phyloP scores from a whole-genome alignment of 2,888 invertebrate genomes.

The Eupithecia inturbata region DNA sequence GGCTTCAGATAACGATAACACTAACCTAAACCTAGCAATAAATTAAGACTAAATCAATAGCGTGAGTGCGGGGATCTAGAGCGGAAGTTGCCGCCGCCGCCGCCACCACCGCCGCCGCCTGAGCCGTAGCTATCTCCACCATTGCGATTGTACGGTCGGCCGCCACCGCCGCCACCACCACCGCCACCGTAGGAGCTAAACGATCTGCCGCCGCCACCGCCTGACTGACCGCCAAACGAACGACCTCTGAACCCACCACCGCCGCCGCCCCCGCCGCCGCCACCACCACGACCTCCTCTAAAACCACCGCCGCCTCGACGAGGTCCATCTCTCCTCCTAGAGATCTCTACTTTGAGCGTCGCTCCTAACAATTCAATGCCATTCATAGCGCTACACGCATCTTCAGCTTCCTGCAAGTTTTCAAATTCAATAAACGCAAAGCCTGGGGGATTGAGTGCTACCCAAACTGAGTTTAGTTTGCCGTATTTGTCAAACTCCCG shows the following conservation, averaged over 20 bases:
- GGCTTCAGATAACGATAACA: constrained; percentile 84
- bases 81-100: constrained; percentile 80
- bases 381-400: constrained; percentile 94
- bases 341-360: constrained; percentile 94
- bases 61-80: constrained; percentile 80
- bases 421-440: constrained; percentile 97
- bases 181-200: constrained; percentile 82
- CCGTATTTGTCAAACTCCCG: constrained; percentile 96
- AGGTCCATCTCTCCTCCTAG: constrained; percentile 90
- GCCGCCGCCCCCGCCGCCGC: constrained; percentile 78
- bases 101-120: constrained; percentile 75
- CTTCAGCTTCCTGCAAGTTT: constrained; percentile 94
- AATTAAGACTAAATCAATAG: constrained; percentile 76
- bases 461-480: constrained; percentile 96
- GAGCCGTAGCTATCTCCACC: constrained; percentile 76
- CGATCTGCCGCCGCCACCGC: constrained; percentile 82
- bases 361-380: constrained; percentile 94
- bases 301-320: constrained; percentile 83
- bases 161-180: constrained; percentile 71
- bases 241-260: constrained; percentile 78
- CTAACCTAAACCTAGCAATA: constrained; percentile 74
- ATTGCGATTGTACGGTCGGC: constrained; percentile 71
- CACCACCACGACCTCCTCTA: constrained; percentile 78
- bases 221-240: constrained; percentile 61
- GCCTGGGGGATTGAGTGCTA: constrained; percentile 96